Evolutionary conservation across 2,113 vertebrate species (phyloP).

Genomic region (Odocoileus virginianus): DNA sequence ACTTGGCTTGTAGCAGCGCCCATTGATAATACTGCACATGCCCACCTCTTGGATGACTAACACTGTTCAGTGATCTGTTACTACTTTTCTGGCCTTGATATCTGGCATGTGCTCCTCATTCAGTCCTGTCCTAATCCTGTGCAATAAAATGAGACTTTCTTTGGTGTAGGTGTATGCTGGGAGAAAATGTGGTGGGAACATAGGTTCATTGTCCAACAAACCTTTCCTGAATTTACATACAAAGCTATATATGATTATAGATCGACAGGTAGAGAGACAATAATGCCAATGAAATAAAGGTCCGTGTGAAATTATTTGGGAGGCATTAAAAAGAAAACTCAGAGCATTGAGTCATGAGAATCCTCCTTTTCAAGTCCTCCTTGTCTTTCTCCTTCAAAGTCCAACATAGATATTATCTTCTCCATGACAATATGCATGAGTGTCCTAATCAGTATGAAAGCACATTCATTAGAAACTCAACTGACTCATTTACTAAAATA

Average conservation of each 20-base stretch:
- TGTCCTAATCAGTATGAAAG: neutral
- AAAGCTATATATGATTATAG: neutral
- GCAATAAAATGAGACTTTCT: neutral
- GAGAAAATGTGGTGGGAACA: neutral
- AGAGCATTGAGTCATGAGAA: neutral
- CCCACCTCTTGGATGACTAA: neutral
- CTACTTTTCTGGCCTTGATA: neutral
- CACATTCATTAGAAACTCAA: neutral
- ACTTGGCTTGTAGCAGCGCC: neutral
- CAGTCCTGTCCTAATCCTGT: neutral
- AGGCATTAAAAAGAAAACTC: neutral
- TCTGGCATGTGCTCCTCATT: neutral
- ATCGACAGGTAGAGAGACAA: neutral
- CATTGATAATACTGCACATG: neutral
- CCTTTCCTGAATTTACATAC: neutral
- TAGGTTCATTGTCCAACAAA: neutral
- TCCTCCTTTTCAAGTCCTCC: neutral
- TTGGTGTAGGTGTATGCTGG: accelerated
- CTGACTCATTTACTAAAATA: neutral
- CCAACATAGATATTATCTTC: neutral
- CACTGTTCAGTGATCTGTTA: neutral
- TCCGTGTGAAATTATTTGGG: neutral
- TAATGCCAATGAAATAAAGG: neutral
- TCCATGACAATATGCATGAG: neutral
- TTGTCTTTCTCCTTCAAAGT: neutral